A percentile compares a stretch with the other conserved stretches of the same genome.
Evolutionary conservation across 2,113 vertebrate genomes (phyloP).

Genomic region (Petrocephalus microphthalmus): DNA sequence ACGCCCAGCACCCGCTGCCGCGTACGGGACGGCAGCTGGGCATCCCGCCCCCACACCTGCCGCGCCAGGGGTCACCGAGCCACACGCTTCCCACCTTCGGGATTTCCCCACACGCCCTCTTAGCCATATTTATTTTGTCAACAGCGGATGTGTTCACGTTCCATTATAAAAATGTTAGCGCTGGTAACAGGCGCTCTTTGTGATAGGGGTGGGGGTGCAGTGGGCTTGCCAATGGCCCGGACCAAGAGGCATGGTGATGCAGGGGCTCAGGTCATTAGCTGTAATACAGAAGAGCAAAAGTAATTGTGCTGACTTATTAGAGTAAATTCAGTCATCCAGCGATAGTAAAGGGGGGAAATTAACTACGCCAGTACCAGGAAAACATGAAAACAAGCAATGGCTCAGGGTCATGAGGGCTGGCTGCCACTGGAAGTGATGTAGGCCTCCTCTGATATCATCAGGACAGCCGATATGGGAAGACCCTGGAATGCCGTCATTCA

Average conservation of each 20-base stretch:
- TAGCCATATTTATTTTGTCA: background rate
- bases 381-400: background rate
- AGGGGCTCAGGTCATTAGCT: background rate
- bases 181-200: background rate
- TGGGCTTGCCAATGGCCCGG: background rate
- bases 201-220: background rate
- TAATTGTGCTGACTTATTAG: background rate
- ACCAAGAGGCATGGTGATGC: background rate
- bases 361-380: background rate
- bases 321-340: background rate
- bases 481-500: background rate
- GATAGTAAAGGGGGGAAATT: background rate
- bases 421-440: background rate
- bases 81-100: background rate
- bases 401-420: background rate
- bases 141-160: background rate
- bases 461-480: background rate
- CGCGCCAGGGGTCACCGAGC: constrained; percentile 35
- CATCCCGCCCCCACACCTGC: constrained; percentile 54
- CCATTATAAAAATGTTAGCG: background rate
- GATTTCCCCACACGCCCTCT: background rate
- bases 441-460: background rate
- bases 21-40: constrained; percentile 53
- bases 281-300: background rate
- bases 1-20: constrained; percentile 8